These are phyloP conservation scores for Pandion haliaetus DNA, from an alignment of 2,113 vertebrate species.

Conservation along the genomic window DNA sequence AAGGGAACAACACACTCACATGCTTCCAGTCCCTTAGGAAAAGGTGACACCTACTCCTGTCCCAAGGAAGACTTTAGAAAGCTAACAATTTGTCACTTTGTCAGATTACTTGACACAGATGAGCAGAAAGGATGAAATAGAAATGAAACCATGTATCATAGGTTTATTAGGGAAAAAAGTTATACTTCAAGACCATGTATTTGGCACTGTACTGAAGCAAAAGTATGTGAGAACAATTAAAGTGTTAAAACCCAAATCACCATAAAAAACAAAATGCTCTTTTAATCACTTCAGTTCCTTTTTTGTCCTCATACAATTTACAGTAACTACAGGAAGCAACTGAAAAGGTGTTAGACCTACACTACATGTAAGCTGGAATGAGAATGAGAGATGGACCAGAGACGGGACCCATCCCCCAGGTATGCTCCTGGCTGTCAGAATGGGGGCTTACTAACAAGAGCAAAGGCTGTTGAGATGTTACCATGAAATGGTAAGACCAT, in stretches of 20 bases:
- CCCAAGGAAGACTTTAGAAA: background rate
- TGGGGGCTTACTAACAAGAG: background rate
- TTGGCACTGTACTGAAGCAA: background rate
- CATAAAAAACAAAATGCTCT: background rate
- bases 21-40: background rate
- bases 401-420: background rate
- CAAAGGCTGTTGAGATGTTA: background rate
- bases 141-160: conserved; percentile 9
- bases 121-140: background rate
- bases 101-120: background rate
- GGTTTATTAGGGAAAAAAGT: conserved; percentile 12
- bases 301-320: background rate
- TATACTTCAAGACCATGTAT: conserved; percentile 10
- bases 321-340: background rate
- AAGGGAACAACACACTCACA: background rate
- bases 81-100: background rate
- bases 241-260: background rate
- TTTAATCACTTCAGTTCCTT: background rate
- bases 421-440: background rate
- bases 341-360: background rate
- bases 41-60: background rate
- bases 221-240: conserved; percentile 8
- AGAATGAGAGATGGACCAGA: background rate
- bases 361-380: background rate
- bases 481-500: background rate